These are phyloP conservation scores for Caenorhabditis remanei DNA, from an alignment of 1,140 invertebrate genomes.

Conservation along the genomic window DNA sequence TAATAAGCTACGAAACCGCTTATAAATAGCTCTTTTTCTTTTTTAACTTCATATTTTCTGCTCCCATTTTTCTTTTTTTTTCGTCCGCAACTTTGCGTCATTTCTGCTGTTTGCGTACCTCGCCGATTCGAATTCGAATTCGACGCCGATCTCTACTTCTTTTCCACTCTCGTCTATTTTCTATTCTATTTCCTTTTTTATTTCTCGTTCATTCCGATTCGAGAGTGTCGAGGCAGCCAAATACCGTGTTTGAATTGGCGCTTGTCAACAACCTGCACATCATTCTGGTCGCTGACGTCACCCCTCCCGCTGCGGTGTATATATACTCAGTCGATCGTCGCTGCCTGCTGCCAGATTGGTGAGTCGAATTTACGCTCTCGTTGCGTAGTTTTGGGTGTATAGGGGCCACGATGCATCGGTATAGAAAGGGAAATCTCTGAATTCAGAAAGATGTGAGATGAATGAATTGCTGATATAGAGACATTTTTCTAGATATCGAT, in stretches of 20 bases:
- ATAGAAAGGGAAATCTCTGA: too few relatives aligned
- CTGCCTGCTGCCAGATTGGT: slow-evolving; percentile 57
- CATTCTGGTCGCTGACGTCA: slow-evolving; percentile 56
- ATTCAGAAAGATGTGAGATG: too few relatives aligned
- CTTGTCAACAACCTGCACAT: slow-evolving; percentile 55
- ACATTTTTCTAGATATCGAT: too few relatives aligned
- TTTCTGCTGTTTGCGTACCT: not conserved
- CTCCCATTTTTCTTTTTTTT: too few relatives aligned
- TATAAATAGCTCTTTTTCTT: too few relatives aligned
- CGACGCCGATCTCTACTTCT: not conserved
- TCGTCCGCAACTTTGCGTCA: not conserved
- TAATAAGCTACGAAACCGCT: too few relatives aligned
- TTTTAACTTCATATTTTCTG: too few relatives aligned
- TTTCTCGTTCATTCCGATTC: not conserved
- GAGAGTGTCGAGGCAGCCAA: slow-evolving; percentile 13
- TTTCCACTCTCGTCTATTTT: not conserved
- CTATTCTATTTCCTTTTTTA: slow-evolving; percentile 5
- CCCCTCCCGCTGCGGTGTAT: slow-evolving; percentile 57
- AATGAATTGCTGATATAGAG: too few relatives aligned
- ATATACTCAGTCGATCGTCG: slow-evolving; percentile 63
- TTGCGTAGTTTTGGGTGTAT: not conserved
- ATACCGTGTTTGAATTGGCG: slow-evolving; percentile 59
- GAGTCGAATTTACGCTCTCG: slow-evolving; percentile 56
- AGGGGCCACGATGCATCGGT: not conserved
- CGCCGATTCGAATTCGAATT: not conserved